A percentile compares a stretch with the other conserved stretches of the same genome.
Conservation (phyloP, 2,888 invertebrate species). For the Netelia melanura region DNA sequence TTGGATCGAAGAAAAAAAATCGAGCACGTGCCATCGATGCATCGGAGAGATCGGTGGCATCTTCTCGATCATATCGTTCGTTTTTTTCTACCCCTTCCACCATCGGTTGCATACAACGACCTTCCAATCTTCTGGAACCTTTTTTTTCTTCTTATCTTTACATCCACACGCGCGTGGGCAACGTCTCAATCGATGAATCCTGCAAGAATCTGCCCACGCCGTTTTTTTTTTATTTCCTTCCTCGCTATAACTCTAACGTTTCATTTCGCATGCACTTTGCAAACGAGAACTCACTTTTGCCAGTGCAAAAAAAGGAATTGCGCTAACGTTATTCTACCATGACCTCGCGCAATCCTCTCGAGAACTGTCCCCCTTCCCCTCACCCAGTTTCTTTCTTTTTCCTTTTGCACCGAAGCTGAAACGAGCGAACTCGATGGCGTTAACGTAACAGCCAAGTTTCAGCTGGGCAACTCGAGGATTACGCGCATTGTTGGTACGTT, state of each 20-base stretch:
- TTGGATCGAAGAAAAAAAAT: slow-evolving; percentile 34
- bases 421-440: slow-evolving; percentile 25
- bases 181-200: neutral
- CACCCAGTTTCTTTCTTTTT: neutral
- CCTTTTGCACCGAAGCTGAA: slow-evolving; percentile 15
- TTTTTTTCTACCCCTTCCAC: neutral
- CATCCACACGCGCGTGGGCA: neutral
- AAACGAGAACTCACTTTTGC: neutral
- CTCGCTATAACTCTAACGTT: neutral
- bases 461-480: slow-evolving; percentile 30
- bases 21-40: slow-evolving; percentile 51
- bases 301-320: slow-evolving; percentile 15
- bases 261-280: neutral
- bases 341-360: slow-evolving; percentile 77
- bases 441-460: slow-evolving; percentile 48
- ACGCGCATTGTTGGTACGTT: slow-evolving; percentile 18
- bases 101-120: slow-evolving; percentile 10
- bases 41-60: slow-evolving; percentile 7
- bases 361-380: slow-evolving; percentile 75
- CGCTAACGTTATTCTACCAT: slow-evolving; percentile 74
- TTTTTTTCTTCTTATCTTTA: slow-evolving; percentile 5
- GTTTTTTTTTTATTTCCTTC: neutral
- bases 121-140: slow-evolving; percentile 1
- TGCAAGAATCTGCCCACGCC: neutral
- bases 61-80: slow-evolving; percentile 14